Base-by-base conservation (phyloP, 2,797 vertebrate genomes). In the Pseudochirops cupreus region DNA sequence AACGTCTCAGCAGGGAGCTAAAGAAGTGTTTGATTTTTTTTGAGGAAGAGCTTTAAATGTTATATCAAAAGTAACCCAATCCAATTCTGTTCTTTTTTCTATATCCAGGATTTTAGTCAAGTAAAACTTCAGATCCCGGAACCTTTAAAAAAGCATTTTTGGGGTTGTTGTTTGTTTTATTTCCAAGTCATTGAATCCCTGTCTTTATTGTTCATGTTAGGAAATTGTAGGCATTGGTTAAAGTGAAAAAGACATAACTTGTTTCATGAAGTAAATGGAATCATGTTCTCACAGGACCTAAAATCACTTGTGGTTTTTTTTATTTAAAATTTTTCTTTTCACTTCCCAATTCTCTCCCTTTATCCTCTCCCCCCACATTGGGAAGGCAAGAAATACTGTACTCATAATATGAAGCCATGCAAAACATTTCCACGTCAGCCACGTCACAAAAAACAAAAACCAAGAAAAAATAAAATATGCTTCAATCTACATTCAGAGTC, bases 311-410 rank as follows among this genome's bases (percentile, higher is more conserved):
- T 74, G 62, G 4, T 67, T 67, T 14, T 31, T 67, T 74, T 39
- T 26, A 46, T 82, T 82, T 46, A 24, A 46, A 82, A 26, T 46
- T 24, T 82, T 46, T 39, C 39, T 74, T 46, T 82, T 82, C 39
- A 46, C 18, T 82, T 46, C 21, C 7, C 10, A 82, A 10, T 46
- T 82, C 39, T 82, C n/a, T 82, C 9, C 74, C 21, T 82, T 39
- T 1, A 46, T 0, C 7, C n/a, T 3, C 3, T 9, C 39, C 39
- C 21, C 5, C 24, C 39, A 2, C 7, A 46, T 39, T 46, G 21
- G 46, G 21, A 82, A 26, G 7, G 16, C 39, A 46, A 46, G 18
- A 82, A 82, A 82, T 82, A 26, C 9, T 46, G 46, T 82, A 82
- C 24, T 82, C 9, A 26, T 46, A 82, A 82, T 46, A 82, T 82